Base-by-base conservation (phyloP, 2,888 invertebrate genomes). In the Drosophila quinaria region DNA sequence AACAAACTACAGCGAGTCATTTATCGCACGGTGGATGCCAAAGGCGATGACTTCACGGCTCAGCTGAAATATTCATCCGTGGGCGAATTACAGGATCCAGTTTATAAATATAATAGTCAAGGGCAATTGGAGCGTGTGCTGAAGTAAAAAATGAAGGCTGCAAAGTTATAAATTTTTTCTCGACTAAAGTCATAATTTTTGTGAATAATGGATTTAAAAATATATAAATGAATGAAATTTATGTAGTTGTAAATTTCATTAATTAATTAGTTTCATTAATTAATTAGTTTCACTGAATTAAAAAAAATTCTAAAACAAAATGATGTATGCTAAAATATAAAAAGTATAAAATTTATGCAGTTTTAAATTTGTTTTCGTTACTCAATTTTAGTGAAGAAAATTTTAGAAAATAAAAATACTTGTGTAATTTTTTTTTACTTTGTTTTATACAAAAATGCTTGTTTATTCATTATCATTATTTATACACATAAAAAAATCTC, bases 381-480 rank as follows among this genome's bases (percentile, higher is more conserved):
- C 4, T 3, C 4, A 4, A 22, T 22, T 22, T 4, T 22, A 4
- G 22, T 22, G 4, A 8, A 29, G 29, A 1, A 8, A 29, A 29
- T 29, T 29, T 29, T 2, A 29, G 8, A 8, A 37, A 52, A 44
- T 58, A 50, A 74, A 63, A 15, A 15, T 46, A 19, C 6, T 5
- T 6, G 10, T 13, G 3, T 63, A 15, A 8, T 44, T 4, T 64
- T 68, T 73, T 71, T 83, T 87, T 79, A 87, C 87, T 91, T 91
- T 91, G 91, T 91, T 91, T 91, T 91, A 89, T 91, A 91, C 91
- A 91, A 91, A 91, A 91, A 91, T 91, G 91, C 91, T 84, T 91
- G 82, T 86, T 90, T 91, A 89, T 85, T 90, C 77, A 59, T 88
- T 89, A 84, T 86, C 85, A 86, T 78, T 87, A 87, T 80, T 88